Evolutionary conservation across 2,888 invertebrate species (phyloP).

Genomic region (Eupithecia vulgata): DNA sequence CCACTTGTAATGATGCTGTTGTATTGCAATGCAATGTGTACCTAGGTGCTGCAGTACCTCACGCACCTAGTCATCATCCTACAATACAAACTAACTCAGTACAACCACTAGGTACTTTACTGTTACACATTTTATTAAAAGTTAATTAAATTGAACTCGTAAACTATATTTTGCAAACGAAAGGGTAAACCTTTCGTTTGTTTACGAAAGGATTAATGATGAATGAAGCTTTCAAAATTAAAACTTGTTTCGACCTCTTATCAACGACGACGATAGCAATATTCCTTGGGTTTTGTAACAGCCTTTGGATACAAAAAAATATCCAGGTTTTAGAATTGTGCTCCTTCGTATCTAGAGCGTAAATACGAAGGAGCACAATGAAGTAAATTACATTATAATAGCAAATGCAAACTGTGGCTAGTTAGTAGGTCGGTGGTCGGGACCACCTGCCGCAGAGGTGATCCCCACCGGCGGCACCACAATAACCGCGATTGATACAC

Average conservation of each 20-base stretch:
- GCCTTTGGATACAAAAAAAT: too few species aligned
- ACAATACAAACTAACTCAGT: neutral
- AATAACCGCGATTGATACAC: neutral
- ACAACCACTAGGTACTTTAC: neutral
- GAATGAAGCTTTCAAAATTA: too few species aligned
- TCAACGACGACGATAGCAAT: too few species aligned
- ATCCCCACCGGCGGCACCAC: neutral
- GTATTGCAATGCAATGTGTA: constrained; percentile 9
- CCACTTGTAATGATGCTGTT: constrained; percentile 28
- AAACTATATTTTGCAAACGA: too few species aligned
- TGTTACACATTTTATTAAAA: neutral
- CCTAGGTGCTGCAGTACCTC: neutral
- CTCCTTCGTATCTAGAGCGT: too few species aligned
- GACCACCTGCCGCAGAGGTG: neutral
- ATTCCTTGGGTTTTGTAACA: too few species aligned
- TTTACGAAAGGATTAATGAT: too few species aligned
- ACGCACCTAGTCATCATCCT: neutral
- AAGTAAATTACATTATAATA: too few species aligned
- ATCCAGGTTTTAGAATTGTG: too few species aligned
- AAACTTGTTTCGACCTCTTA: too few species aligned
- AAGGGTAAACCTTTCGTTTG: too few species aligned
- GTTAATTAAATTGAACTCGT: neutral
- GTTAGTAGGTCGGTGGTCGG: neutral
- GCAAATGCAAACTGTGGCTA: neutral
- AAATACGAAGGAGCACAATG: too few species aligned